Evolutionary conservation across 2,113 vertebrate genomes (phyloP).

Genomic region (Enhydra lutris): DNA sequence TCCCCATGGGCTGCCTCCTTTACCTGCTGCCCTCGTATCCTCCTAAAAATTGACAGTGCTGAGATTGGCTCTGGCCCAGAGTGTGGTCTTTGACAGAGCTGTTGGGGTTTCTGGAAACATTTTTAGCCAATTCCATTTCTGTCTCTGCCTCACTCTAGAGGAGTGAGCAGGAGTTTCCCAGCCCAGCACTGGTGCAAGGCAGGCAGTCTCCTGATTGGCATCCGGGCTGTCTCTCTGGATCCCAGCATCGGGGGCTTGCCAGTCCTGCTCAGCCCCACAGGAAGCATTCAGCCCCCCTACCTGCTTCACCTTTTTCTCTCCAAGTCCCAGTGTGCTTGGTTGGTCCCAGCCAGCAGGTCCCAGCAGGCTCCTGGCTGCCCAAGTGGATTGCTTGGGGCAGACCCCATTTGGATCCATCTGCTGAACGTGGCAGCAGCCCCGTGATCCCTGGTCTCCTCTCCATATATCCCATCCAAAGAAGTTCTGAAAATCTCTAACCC

Average conservation of each 20-base stretch:
- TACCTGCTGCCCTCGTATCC: constrained; percentile 79
- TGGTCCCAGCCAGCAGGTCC: background rate
- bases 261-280: background rate
- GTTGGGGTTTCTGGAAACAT: background rate
- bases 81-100: background rate
- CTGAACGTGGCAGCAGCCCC: background rate
- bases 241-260: background rate
- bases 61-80: constrained; percentile 56
- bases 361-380: background rate
- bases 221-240: background rate
- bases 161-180: background rate
- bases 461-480: background rate
- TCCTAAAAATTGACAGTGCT: constrained; percentile 75
- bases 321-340: background rate
- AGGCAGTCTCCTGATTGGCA: background rate
- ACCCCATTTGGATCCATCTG: background rate
- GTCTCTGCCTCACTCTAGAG: background rate
- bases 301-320: background rate
- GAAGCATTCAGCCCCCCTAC: background rate
- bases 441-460: background rate
- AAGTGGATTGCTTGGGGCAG: background rate
- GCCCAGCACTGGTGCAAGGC: background rate
- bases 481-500: background rate
- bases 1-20: constrained; percentile 65
- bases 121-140: background rate